Conservation (phyloP, 2,888 invertebrate species). For the Rhingia rostrata region DNA sequence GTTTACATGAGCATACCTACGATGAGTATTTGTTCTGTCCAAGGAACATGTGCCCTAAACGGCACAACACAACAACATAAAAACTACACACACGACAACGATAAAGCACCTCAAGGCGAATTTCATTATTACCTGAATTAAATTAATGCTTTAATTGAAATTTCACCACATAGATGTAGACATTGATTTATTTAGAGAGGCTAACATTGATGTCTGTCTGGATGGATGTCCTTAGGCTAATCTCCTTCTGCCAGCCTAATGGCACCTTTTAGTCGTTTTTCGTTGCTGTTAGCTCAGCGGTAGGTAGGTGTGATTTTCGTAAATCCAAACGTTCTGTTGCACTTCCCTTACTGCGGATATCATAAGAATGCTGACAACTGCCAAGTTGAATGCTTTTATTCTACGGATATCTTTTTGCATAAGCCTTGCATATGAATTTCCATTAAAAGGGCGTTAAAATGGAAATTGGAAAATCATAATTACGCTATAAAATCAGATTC, state of each 20-base stretch:
- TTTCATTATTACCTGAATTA: constrained; percentile 66
- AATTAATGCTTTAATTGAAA: constrained; percentile 70
- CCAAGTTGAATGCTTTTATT: constrained; percentile 27
- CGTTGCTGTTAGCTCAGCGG: too few species aligned
- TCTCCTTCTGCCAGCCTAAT: neutral
- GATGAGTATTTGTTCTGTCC: constrained; percentile 15
- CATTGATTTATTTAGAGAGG: neutral
- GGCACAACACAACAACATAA: constrained; percentile 7
- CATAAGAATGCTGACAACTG: neutral
- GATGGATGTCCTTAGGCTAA: constrained; percentile 7
- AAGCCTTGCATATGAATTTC: neutral
- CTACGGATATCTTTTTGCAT: constrained; percentile 15
- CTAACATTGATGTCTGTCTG: constrained; percentile 40
- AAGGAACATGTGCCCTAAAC: constrained; percentile 40
- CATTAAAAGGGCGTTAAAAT: constrained; percentile 63
- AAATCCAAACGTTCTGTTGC: neutral
- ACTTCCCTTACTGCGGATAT: neutral
- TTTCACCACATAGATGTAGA: constrained; percentile 34
- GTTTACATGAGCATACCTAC: constrained; percentile 18
- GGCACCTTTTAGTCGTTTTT: too few species aligned
- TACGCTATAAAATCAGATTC: constrained; percentile 70
- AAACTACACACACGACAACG: neutral
- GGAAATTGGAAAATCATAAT: constrained; percentile 68
- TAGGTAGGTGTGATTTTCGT: too few species aligned
- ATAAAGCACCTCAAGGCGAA: constrained; percentile 49